These are phyloP conservation scores for Tipula lateralis DNA, from an alignment of 2,888 invertebrate species.

Conservation along the genomic window DNA sequence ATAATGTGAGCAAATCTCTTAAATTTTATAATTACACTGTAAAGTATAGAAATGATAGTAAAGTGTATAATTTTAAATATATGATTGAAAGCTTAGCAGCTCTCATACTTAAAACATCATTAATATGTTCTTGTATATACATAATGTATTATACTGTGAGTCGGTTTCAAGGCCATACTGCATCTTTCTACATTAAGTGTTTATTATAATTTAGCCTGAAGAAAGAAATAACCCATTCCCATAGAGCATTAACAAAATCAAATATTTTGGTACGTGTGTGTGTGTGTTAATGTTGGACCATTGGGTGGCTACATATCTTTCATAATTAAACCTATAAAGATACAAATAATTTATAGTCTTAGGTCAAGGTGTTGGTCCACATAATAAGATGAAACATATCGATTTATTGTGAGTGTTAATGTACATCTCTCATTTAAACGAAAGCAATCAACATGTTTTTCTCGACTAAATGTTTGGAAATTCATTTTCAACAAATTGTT, in stretches of 20 bases:
- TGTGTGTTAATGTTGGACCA: no score
- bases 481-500: neutral
- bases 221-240: neutral
- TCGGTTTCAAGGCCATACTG: neutral
- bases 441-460: neutral
- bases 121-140: neutral
- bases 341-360: no score
- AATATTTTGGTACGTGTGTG: neutral
- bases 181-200: neutral
- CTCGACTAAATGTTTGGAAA: neutral
- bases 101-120: neutral
- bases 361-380: no score
- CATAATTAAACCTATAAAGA: no score
- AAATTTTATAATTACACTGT: neutral
- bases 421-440: neutral
- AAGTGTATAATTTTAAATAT: neutral
- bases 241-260: neutral
- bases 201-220: neutral
- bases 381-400: no score
- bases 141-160: neutral
- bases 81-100: constrained; percentile 13
- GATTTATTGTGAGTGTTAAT: neutral
- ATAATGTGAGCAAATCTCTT: neutral
- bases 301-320: no score
- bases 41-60: neutral